Evolutionary conservation across 2,113 vertebrate genomes (phyloP), one percentile per base, ranked within the genome.

Genomic region (Climacteris rufus): DNA sequence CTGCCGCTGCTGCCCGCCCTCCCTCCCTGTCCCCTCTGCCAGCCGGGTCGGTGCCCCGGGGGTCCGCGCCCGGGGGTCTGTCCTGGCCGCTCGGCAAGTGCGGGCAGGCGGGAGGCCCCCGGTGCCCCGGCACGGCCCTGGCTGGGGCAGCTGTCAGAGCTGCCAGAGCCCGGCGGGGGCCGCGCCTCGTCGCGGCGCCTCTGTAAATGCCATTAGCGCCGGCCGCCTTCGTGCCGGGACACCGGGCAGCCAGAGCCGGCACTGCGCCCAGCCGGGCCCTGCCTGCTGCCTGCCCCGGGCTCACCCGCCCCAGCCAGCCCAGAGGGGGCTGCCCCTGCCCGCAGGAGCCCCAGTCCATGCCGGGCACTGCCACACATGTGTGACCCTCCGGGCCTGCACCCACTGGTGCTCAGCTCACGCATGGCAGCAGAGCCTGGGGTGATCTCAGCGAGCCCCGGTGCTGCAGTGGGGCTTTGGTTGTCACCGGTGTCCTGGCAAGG

Each of bases 191-290:
- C 77, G 57, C 53, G 7, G 30, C 25, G 8, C 39, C 49, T 96
- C 95, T 96, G 95, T 63, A 81, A 96, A 95, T 93, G 88, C 85
- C 40, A 96, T 96, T 89, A 96, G 39, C 33, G 31, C 42, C 56
- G 50, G n/a, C 20, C 3, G 75, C 60, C 75, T 70, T 86, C 60
- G 9, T 11, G 10, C 84, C 66, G 75, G 80, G 80, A 75, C 30
- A 10, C 33, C 4, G 56, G 87, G 87, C 90, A 89, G 90, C 76
- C 87, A 27, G 72, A 47, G 2, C 61, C 81, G 28, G 88, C 93
- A 23, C 63, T 27, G 44, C 7, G 72, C 95, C 88, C 11, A 3
- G 52, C 71, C 10, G 9, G 52, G 65, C 65, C 13, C 37, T 69
- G 68, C 15, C 63, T 4, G 4, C 47, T 75, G 72, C 60, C 54